These are phyloP conservation scores for Coreoperca whiteheadi DNA, from an alignment of 2,113 vertebrate genomes.

Conservation along the genomic window DNA sequence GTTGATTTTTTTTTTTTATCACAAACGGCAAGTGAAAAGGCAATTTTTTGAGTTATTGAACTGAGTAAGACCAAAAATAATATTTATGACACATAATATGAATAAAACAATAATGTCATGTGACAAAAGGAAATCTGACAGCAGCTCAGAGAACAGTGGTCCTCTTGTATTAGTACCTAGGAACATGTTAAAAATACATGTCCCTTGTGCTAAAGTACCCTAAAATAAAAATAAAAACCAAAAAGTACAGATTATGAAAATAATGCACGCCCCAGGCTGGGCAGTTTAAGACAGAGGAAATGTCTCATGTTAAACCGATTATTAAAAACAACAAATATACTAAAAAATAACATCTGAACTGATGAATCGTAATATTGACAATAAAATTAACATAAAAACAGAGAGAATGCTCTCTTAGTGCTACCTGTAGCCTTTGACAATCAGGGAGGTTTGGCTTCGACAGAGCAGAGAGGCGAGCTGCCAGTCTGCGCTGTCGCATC, in stretches of 20 bases:
- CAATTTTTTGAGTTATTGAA: constrained; percentile 65
- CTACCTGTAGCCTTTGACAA: constrained; percentile 83
- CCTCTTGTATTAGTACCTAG: constrained; percentile 81
- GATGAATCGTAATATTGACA: constrained; percentile 72
- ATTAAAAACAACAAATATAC: constrained; percentile 75
- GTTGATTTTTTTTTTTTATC: constrained; percentile 43
- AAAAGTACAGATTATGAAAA: constrained; percentile 74
- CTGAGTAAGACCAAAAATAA: constrained; percentile 66
- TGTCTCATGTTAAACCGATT: constrained; percentile 80
- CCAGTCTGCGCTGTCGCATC: constrained; percentile 68
- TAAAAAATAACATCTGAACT: constrained; percentile 73
- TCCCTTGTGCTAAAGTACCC: constrained; percentile 82
- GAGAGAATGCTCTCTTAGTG: constrained; percentile 72
- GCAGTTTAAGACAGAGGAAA: constrained; percentile 82
- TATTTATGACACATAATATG: constrained; percentile 50
- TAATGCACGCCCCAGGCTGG: constrained; percentile 63
- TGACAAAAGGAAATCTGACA: constrained; percentile 72
- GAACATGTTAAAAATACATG: constrained; percentile 82
- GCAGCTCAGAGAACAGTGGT: constrained; percentile 81
- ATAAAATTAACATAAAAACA: constrained; percentile 63
- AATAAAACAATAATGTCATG: constrained; percentile 59
- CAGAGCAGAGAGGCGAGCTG: constrained; percentile 65
- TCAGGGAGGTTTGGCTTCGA: constrained; percentile 74
- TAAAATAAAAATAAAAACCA: constrained; percentile 60
- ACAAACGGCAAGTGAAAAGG: constrained; percentile 73